A percentile compares a stretch with the other conserved stretches of the same genome.
phyloP scores from a whole-genome alignment of 1,140 invertebrate genomes.

The Venturia canescens region DNA sequence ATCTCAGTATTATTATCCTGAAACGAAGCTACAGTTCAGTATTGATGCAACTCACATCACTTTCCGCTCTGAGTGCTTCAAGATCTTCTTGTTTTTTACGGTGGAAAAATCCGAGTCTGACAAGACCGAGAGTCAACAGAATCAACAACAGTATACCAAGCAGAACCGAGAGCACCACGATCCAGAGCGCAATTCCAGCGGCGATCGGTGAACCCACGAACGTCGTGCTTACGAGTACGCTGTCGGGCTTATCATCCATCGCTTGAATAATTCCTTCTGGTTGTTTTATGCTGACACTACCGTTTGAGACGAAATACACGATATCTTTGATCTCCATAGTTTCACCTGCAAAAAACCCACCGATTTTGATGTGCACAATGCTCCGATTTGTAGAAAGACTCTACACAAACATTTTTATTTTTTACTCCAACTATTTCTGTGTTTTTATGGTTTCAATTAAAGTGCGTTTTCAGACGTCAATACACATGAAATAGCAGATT shows the following conservation, averaged over 20 bases:
- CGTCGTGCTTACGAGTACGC: conserved; percentile 61
- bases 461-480: background rate
- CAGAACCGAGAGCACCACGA: conserved; percentile 69
- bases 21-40: background rate
- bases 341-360: conserved; percentile 56
- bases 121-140: conserved; percentile 63
- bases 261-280: conserved; percentile 54
- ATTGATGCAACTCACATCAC: conserved; percentile 48
- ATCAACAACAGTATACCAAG: conserved; percentile 68
- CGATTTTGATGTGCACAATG: background rate
- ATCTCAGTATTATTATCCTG: too few relatives aligned
- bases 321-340: conserved; percentile 63
- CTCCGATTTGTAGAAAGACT: too few relatives aligned
- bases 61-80: conserved; percentile 62
- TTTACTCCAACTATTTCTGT: too few relatives aligned
- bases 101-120: conserved; percentile 73
- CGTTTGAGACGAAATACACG: conserved; percentile 65
- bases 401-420: too few relatives aligned
- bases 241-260: conserved; percentile 51
- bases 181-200: conserved; percentile 65
- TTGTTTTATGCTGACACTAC: conserved; percentile 58
- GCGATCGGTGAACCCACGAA: conserved; percentile 64
- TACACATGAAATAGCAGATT: background rate
- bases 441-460: background rate
- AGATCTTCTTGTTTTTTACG: conserved; percentile 68